phyloP scores from a whole-genome alignment of 2,113 vertebrate genomes.

The Oncorhynchus gorbuscha region DNA sequence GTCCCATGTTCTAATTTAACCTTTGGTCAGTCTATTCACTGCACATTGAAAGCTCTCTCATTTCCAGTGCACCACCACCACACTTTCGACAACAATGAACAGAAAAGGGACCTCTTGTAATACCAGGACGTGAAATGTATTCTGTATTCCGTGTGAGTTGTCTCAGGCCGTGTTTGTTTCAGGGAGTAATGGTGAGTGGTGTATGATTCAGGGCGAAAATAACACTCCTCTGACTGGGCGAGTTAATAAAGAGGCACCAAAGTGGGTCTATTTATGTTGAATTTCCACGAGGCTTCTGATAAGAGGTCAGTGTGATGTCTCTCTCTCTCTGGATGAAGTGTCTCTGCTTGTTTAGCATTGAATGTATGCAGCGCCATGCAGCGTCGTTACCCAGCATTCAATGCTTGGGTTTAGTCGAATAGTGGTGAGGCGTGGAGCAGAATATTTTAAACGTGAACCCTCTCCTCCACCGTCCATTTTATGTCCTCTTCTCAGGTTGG shows the following conservation, averaged over 20 bases:
- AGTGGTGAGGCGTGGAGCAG: not conserved
- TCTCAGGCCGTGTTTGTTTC: not conserved
- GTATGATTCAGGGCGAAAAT: not conserved
- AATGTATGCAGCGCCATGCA: not conserved
- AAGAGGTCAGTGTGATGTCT: not conserved
- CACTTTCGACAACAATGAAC: not conserved
- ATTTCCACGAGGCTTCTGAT: not conserved
- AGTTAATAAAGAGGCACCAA: not conserved
- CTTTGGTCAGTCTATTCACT: not conserved
- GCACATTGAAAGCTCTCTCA: not conserved
- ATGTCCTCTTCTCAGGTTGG: no score
- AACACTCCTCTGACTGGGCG: not conserved
- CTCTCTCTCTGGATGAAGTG: not conserved
- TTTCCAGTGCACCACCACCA: not conserved
- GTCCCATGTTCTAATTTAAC: no score
- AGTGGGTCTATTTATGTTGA: not conserved
- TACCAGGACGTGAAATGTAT: not conserved
- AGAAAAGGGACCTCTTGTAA: not conserved
- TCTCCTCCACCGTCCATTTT: not conserved
- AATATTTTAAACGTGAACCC: constrained; percentile 1
- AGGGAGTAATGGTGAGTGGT: not conserved
- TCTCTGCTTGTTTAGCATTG: not conserved
- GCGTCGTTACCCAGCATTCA: not conserved
- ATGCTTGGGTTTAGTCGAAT: not conserved
- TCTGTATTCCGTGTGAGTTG: not conserved